These are phyloP conservation scores for Diplodus sargus DNA, from an alignment of 2,797 vertebrate genomes.

Conservation along the genomic window DNA sequence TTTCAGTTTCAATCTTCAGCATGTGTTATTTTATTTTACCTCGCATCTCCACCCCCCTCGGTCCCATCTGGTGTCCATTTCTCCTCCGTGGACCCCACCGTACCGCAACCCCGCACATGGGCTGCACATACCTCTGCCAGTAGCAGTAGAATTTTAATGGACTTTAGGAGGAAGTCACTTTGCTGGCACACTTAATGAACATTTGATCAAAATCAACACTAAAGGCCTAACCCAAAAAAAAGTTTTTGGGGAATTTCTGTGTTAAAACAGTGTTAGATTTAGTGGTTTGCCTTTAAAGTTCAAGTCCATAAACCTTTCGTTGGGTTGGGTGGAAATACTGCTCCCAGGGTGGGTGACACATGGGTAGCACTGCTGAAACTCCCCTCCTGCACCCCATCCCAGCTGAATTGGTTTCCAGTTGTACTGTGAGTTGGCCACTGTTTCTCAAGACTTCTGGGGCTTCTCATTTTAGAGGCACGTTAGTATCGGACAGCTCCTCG, in stretches of 20 bases:
- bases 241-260: constrained; percentile 60
- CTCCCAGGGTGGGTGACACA: constrained; percentile 89
- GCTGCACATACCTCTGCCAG: constrained; percentile 67
- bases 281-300: constrained; percentile 97
- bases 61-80: constrained; percentile 89
- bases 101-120: constrained; percentile 73
- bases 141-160: constrained; percentile 85
- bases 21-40: constrained; percentile 82
- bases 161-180: constrained; percentile 91
- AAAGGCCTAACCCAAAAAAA: constrained; percentile 62
- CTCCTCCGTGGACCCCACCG: constrained; percentile 82
- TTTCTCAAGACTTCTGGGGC: constrained; percentile 83
- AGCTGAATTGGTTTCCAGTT: constrained; percentile 59
- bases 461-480: constrained; percentile 64
- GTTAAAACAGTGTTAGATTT: constrained; percentile 92
- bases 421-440: constrained; percentile 68
- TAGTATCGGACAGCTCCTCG: constrained; percentile 68
- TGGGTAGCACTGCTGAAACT: constrained; percentile 79
- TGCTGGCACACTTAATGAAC: constrained; percentile 86
- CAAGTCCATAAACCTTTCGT: constrained; percentile 96
- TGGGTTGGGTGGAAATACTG: constrained; percentile 94
- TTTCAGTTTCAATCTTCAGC: constrained; percentile 76
- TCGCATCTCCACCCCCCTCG: constrained; percentile 74
- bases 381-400: constrained; percentile 49
- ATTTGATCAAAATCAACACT: constrained; percentile 90